A percentile compares a stretch with the other conserved stretches of the same genome.
These are phyloP conservation scores for Alentia gelatinosa DNA, from an alignment of 2,888 invertebrate genomes.

Conservation along the genomic window DNA sequence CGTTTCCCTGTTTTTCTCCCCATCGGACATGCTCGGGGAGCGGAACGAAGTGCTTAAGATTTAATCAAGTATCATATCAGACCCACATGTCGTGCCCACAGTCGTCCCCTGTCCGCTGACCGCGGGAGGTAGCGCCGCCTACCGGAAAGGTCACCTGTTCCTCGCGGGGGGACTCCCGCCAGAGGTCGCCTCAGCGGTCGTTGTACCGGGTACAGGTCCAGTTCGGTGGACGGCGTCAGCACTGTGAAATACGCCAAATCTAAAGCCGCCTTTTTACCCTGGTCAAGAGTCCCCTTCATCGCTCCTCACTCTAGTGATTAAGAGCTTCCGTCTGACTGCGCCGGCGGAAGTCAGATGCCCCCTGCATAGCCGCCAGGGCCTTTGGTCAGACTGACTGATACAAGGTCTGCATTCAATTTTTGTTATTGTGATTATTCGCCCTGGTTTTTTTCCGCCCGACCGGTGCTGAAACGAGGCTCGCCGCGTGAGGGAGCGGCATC, in stretches of 20 bases:
- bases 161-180: neutral
- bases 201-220: neutral
- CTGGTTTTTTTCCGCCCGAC: neutral
- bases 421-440: neutral
- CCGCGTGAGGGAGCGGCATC: neutral
- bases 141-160: neutral
- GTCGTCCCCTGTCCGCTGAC: neutral
- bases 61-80: conserved; percentile 36
- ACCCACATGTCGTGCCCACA: neutral
- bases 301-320: neutral
- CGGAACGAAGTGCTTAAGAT: neutral
- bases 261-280: too few species aligned
- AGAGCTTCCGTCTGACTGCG: neutral
- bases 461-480: neutral
- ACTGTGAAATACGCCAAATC: too few species aligned
- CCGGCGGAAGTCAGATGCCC: neutral
- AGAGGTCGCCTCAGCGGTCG: neutral
- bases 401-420: neutral
- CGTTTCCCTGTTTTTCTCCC: neutral
- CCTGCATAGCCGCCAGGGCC: neutral
- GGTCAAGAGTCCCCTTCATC: too few species aligned
- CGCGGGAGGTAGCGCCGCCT: neutral
- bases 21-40: neutral
- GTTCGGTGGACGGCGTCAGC: too few species aligned
- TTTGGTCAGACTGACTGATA: neutral